Evolutionary conservation across 2,797 vertebrate genomes (phyloP), one percentile per base, ranked within the genome.

Genomic region (Chelon labrosus): DNA sequence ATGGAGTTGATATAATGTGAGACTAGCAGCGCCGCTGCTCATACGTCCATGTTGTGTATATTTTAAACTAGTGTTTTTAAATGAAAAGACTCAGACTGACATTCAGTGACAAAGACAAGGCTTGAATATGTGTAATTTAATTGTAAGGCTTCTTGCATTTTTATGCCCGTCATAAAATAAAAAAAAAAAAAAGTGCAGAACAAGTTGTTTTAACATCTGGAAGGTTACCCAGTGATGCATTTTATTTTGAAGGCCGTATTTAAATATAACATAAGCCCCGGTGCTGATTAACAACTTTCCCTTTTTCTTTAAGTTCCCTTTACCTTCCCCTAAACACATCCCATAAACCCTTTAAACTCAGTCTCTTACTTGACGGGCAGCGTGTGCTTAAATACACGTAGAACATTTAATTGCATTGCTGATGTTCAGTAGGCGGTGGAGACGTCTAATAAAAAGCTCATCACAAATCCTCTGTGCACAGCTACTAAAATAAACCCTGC

Each of bases 401-500:
- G 50, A 37, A 56, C 52, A 55, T 63, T 55, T 20, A 19, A 50
- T 64, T 76, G 72, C 74, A 79, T 73, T 73, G 65, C 63, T 65
- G 35, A 67, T 57, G 73, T 61, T 71, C 16, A 22, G 7, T 3
- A 65, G 6, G 46, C 39, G 39, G 17, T 49, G 39, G 7, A 67
- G 66, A 65, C 46, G 50, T 55, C n/a, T 41, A 58, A 52, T 51
- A 44, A 20, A 73, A 77, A 83, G 78, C 67, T 54, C 2, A 70
- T 54, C 65, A 70, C 62, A 37, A 57, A 63, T 51, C 56, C 47
- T 71, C 44, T 59, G 55, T 44, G 44, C 56, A 65, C 25, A 14
- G 72, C 83, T 84, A 75, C 38, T 44, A 78, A 78, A 86, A 86
- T 66, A 83, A 83, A 84, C 17, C 70, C 67, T 73, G 63, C 69